Base-by-base conservation (phyloP, 2,797 vertebrate genomes). In the Oryzias sinensis region DNA sequence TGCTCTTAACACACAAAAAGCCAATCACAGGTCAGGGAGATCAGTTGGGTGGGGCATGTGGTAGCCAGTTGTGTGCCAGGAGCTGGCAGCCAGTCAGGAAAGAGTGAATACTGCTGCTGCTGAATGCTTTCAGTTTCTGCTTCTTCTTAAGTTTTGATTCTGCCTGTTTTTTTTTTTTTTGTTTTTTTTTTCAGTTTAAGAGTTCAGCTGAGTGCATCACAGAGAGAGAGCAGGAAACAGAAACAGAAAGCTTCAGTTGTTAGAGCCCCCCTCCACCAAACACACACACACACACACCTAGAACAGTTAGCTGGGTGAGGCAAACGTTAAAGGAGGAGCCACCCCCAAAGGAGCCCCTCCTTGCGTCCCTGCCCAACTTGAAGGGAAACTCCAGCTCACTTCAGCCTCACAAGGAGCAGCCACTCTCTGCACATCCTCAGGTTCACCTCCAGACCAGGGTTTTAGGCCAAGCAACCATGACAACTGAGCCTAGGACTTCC, bases 401-500 rank as follows among this genome's bases (percentile, higher is more conserved):
- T 42, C 2, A 18, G 68, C 55, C 70, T 65, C 24, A 62, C 43
- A 6, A 33, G 62, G 52, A 82, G 69, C 63, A 76, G 74, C 53
- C 6, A 37, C 45, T 55, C 1, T 18, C 37, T 5, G 69, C 1
- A 73, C 54, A 1, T 37, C 51, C 3, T 27, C 18, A 22, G 17
- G 3, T 24, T 22, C 25, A 9, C 13, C 49, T 0, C 42, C 43
- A 20, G 46, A 46, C 15, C 44, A 25, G 7, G 33, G 33, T 37
- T 42, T 49, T 42, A 48, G 49, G 29, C 16, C 41, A 17, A 16
- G 2, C 51, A 15, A 43, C 2, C 56, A 91, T 91, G 90, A 60
- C 75, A 0, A 55, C 15, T 43, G n/a, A 74, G 27, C 70, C 84
- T 14, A 88, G 82, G 49, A 84, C 81, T 0, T 87, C 84, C 3